Evolutionary conservation across 2,888 invertebrate genomes (phyloP).

Genomic region (Ctena decussata): DNA sequence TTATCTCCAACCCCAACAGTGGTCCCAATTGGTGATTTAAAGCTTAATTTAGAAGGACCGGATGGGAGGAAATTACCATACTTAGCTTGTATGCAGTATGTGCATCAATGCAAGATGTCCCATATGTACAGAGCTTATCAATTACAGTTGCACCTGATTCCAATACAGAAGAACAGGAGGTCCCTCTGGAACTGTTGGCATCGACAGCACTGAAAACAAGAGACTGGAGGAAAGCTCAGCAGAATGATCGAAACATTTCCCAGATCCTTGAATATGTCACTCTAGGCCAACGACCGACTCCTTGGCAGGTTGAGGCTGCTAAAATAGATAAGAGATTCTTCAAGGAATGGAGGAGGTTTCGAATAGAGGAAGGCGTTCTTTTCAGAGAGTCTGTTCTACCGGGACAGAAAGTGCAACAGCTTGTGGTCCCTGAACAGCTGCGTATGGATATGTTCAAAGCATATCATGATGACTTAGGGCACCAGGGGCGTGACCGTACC

Average conservation of each 20-base stretch:
- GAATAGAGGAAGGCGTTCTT: neutral
- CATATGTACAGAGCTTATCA: neutral
- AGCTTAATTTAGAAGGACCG: neutral
- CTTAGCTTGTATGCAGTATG: neutral
- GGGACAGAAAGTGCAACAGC: conserved; percentile 3
- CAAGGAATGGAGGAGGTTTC: neutral
- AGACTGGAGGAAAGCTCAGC: neutral
- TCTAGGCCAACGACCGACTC: neutral
- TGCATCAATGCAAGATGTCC: neutral
- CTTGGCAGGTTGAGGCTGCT: neutral
- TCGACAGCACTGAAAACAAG: neutral
- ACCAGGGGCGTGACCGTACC: conserved; percentile 15
- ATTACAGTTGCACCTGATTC: neutral
- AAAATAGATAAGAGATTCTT: neutral
- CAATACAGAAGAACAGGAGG: neutral
- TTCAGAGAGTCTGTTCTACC: neutral
- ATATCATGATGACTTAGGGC: conserved; percentile 24
- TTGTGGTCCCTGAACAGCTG: neutral
- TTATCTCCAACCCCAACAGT: neutral
- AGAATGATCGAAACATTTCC: neutral
- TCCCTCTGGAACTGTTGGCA: neutral
- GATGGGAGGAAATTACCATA: neutral
- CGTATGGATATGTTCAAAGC: neutral
- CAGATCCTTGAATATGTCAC: neutral
- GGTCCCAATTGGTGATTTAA: neutral